A percentile compares a stretch with the other conserved stretches of the same genome.
Evolutionary conservation across 2,888 invertebrate genomes (phyloP).

Genomic region (Heliconius ethilla): DNA sequence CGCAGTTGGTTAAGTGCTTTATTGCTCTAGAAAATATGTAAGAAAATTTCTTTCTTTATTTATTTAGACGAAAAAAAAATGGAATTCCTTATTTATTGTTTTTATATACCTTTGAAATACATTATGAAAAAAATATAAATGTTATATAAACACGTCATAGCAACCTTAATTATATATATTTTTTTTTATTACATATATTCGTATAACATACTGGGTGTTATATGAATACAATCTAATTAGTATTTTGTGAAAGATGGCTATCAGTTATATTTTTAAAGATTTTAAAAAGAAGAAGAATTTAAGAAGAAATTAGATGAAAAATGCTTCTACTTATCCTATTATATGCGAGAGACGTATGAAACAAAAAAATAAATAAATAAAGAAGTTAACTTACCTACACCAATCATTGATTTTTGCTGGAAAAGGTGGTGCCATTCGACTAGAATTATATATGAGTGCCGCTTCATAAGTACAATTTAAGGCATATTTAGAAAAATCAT

Average conservation of each 20-base stretch:
- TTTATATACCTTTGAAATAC: too few relatives aligned
- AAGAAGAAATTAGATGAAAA: too few relatives aligned
- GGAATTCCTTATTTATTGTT: background rate
- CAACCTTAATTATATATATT: too few relatives aligned
- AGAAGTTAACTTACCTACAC: constrained; percentile 61
- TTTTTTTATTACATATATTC: too few relatives aligned
- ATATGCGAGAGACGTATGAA: background rate
- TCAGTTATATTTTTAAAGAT: too few relatives aligned
- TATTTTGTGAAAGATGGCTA: too few relatives aligned
- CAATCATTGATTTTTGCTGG: constrained; percentile 63
- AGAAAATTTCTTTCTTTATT: background rate
- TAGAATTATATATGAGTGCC: constrained; percentile 64
- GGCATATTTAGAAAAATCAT: constrained; percentile 60
- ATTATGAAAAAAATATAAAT: too few relatives aligned
- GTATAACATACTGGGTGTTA: too few relatives aligned
- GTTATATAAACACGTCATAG: too few relatives aligned
- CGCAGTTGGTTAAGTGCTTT: constrained; percentile 66
- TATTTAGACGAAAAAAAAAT: background rate
- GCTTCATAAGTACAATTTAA: constrained; percentile 64
- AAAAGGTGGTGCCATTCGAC: constrained; percentile 62
- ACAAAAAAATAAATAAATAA: background rate
- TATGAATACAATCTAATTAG: too few relatives aligned
- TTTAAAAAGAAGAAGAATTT: too few relatives aligned
- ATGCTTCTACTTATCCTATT: too few relatives aligned
- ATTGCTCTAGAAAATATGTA: constrained; percentile 57